Evolutionary conservation across 2,797 vertebrate genomes (phyloP).

Genomic region (Fratercula arctica): DNA sequence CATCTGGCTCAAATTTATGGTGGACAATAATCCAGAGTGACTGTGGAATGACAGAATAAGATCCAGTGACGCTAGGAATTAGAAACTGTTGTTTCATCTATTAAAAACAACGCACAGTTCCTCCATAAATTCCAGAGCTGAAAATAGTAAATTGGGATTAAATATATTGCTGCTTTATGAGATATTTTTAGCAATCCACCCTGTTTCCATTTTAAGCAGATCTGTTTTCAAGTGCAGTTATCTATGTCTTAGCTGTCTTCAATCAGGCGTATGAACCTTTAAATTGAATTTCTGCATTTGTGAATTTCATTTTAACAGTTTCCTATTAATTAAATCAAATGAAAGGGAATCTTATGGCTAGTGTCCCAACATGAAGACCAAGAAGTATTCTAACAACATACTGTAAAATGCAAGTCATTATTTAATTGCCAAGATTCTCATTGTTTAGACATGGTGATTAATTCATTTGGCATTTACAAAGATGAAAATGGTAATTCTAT

Average conservation of each 20-base stretch:
- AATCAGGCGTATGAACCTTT: background rate
- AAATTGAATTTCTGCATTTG: constrained; percentile 36
- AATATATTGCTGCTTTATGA: background rate
- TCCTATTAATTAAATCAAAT: constrained; percentile 4
- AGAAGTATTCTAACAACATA: background rate
- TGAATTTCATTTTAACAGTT: constrained; percentile 7
- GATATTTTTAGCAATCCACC: background rate
- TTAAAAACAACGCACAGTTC: background rate
- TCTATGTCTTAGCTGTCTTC: background rate
- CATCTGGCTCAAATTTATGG: background rate
- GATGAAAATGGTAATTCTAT: constrained; percentile 20
- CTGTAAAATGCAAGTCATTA: background rate
- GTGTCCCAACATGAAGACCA: background rate
- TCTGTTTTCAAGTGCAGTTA: background rate
- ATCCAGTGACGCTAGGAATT: background rate
- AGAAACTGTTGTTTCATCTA: background rate
- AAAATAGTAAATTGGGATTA: background rate
- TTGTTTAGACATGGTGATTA: constrained; percentile 39
- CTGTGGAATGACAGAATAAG: background rate
- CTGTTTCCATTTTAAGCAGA: background rate
- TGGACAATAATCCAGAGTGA: background rate
- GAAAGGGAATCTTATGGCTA: background rate
- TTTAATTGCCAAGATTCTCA: constrained; percentile 2
- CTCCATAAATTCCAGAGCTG: background rate
- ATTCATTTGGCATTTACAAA: constrained; percentile 8